Evolutionary conservation across 2,888 invertebrate genomes (phyloP), one percentile per base, ranked within the genome.

Genomic region (Trachelus iudaicus): DNA sequence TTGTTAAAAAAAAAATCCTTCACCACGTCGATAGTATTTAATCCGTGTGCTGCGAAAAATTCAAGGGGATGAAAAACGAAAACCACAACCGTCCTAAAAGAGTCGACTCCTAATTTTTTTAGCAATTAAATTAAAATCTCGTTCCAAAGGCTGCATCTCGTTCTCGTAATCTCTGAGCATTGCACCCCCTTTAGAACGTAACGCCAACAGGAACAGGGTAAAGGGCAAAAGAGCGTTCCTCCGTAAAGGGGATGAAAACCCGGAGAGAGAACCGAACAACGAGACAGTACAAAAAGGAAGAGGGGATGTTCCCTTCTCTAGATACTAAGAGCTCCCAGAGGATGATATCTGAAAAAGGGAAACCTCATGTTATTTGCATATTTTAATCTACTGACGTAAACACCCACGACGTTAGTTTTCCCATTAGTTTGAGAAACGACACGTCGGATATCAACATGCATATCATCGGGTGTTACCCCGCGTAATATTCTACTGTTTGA

Each of bases 361-460:
- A 75, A 73, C 69, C 73, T 15, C 71, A 31, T 31, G 85, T 86
- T 87, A 90, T 90, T 90, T 89, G 88, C 89, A 90, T 90, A 90
- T 90, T 90, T 89, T 89, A 90, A 90, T 89, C 89, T 87, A 86
- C 86, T 84, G 81, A 82, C 85, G 86, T 85, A 88, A 87, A 89
- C 83, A 81, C 83, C 79, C 75, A 75, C 83, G 80, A 77, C 81
- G 78, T 85, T 84, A 84, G 84, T 87, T 85, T 85, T 83, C 82
- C 86, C 84, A 85, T 87, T 87, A 86, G 83, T 81, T 76, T 79
- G 69, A 56, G 23, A 56, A 56, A 23, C 56, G 9, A 56, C 23
- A 23, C 23, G 23, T 6, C 56, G 56, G 23, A 56, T 23, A 56
- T 56, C 23, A 56, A 56, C 56, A 0, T 15, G 40, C 40, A 15